These are phyloP conservation scores for Drosophila persimilis DNA, from an alignment of 1,140 invertebrate genomes.

Conservation along the genomic window DNA sequence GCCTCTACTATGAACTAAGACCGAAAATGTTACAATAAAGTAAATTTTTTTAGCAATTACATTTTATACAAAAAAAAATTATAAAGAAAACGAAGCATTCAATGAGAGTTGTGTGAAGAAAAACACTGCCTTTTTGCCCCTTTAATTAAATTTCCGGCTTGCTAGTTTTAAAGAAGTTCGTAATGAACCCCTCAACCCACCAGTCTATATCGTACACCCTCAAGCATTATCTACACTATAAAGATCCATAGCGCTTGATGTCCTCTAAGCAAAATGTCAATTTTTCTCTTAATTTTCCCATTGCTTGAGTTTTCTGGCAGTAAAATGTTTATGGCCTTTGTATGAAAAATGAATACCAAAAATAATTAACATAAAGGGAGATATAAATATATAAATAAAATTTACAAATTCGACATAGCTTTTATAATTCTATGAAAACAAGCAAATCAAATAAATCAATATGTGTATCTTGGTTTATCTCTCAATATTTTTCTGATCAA, in stretches of 20 bases:
- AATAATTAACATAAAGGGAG: slow-evolving; percentile 23
- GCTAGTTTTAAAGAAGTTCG: slow-evolving; percentile 7
- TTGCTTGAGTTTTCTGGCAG: slow-evolving; percentile 44
- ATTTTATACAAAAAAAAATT: slow-evolving; percentile 16
- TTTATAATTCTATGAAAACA: slow-evolving; percentile 61
- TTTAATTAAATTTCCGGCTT: slow-evolving; percentile 12
- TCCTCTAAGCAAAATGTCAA: slow-evolving; percentile 16
- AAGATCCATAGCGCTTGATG: slow-evolving; percentile 23
- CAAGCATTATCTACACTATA: slow-evolving; percentile 15
- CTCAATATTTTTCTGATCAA: slow-evolving; percentile 72
- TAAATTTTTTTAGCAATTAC: slow-evolving; percentile 57
- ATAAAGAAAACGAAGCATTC: slow-evolving; percentile 11
- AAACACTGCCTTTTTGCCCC: slow-evolving; percentile 54
- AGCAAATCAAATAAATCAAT: slow-evolving; percentile 45
- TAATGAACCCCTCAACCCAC: slow-evolving; percentile 50
- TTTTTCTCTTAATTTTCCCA: slow-evolving; percentile 16
- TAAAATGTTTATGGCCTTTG: slow-evolving; percentile 62
- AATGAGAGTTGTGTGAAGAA: slow-evolving; percentile 17
- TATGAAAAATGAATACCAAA: slow-evolving; percentile 35
- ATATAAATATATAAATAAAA: slow-evolving; percentile 44
- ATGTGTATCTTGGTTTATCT: slow-evolving; percentile 35
- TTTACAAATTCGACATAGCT: slow-evolving; percentile 67
- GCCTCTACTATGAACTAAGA: slow-evolving; percentile 5
- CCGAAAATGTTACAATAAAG: slow-evolving; percentile 31
- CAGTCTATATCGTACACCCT: slow-evolving; percentile 46